Percentiles rank a stretch among this genome's conserved stretches.
Evolutionary conservation across 1,140 invertebrate species (phyloP).

Genomic region (Atta texana): DNA sequence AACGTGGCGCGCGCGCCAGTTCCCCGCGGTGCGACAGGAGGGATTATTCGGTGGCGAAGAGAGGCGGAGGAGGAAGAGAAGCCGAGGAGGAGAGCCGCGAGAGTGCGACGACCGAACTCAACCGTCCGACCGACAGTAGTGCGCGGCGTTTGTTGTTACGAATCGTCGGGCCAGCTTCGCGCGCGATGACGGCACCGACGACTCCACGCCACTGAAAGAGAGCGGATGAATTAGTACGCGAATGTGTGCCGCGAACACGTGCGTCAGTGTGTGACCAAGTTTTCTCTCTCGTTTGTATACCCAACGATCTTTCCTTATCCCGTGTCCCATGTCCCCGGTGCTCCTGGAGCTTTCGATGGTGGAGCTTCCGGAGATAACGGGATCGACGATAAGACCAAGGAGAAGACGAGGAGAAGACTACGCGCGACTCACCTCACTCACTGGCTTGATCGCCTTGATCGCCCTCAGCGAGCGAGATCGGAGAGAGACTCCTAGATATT

Average conservation of each 20-base stretch:
- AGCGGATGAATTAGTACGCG: constrained; percentile 31
- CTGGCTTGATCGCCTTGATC: constrained; percentile 42
- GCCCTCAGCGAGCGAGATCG: constrained; percentile 56
- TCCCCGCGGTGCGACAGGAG: constrained; percentile 59
- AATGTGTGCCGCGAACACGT: constrained; percentile 49
- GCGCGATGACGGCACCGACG: constrained; percentile 18
- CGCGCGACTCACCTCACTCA: background rate
- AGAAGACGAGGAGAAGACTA: background rate
- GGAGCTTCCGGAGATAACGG: background rate
- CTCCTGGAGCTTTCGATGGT: constrained; percentile 16
- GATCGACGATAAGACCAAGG: too few relatives aligned
- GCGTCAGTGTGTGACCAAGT: constrained; percentile 57
- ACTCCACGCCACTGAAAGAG: constrained; percentile 8
- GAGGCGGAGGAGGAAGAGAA: constrained; percentile 65
- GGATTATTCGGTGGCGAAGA: constrained; percentile 61
- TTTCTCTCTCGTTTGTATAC: constrained; percentile 34
- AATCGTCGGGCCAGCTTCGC: constrained; percentile 64
- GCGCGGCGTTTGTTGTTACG: constrained; percentile 74
- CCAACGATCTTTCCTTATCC: background rate
- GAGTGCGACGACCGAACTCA: constrained; percentile 75
- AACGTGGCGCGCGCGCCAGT: constrained; percentile 38
- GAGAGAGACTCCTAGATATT: constrained; percentile 59
- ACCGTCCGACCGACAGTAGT: constrained; percentile 68
- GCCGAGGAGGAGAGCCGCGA: constrained; percentile 74
- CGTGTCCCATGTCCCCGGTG: background rate